Percentiles rank a stretch among this genome's conserved stretches.
Conservation (phyloP, 1,140 invertebrate species). For the Homalodisca vitripennis region DNA sequence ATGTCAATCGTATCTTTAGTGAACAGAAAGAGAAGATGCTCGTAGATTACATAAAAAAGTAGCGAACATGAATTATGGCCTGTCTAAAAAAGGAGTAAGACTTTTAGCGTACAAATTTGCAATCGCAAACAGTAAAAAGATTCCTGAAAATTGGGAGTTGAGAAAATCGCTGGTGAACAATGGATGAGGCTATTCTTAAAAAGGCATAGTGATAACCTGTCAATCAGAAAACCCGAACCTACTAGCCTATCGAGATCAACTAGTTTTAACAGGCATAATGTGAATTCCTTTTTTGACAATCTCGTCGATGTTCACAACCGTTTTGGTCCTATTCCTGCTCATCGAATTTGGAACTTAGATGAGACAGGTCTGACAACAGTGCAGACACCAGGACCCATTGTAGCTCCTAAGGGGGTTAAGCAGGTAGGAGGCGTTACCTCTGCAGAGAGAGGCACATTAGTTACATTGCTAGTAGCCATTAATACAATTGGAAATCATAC, state of each 20-base stretch:
- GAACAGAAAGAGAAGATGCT: too few relatives aligned
- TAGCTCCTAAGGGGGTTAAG: constrained; percentile 42
- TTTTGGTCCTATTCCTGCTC: constrained; percentile 42
- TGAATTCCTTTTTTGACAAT: constrained; percentile 43
- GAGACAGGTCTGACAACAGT: constrained; percentile 47
- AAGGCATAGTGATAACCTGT: constrained; percentile 43
- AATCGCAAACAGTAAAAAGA: constrained; percentile 38
- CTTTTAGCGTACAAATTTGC: too few relatives aligned
- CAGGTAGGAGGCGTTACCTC: constrained; percentile 44
- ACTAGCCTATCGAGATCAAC: constrained; percentile 30
- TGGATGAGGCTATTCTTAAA: constrained; percentile 46
- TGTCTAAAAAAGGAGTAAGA: too few relatives aligned
- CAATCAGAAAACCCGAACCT: constrained; percentile 39
- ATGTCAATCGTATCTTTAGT: background rate
- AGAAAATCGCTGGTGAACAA: constrained; percentile 44
- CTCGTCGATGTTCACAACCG: constrained; percentile 40
- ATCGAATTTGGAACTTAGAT: constrained; percentile 49
- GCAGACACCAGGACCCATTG: constrained; percentile 42
- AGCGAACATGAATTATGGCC: too few relatives aligned
- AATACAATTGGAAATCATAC: constrained; percentile 44
- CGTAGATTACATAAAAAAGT: too few relatives aligned
- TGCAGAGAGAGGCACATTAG: constrained; percentile 42
- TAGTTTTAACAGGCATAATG: constrained; percentile 36
- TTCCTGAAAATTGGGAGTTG: constrained; percentile 44
- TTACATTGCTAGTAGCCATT: constrained; percentile 41